These are phyloP conservation scores for Hippocampus comes DNA, from an alignment of 2,113 vertebrate species.

Conservation along the genomic window DNA sequence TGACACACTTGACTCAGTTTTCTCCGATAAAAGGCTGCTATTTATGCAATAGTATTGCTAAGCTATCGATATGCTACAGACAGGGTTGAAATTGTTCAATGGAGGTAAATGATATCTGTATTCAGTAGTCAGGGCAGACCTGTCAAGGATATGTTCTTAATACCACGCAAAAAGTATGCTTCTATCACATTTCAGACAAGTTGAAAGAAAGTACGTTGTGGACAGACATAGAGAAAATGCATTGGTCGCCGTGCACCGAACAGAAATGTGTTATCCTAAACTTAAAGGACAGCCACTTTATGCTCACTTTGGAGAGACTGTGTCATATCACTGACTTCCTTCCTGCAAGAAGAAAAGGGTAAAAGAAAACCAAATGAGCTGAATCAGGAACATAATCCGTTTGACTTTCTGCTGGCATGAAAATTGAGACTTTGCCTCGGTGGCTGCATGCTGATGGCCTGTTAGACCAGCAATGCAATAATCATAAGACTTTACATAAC, in stretches of 20 bases:
- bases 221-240: conserved; percentile 36
- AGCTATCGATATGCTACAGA: too few relatives aligned
- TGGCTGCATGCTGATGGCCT: background rate
- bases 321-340: conserved; percentile 19
- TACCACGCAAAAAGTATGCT: too few relatives aligned
- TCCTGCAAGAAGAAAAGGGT: conserved; percentile 35
- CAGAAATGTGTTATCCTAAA: conserved; percentile 15
- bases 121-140: too few relatives aligned
- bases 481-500: conserved; percentile 9
- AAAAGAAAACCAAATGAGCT: conserved; percentile 7
- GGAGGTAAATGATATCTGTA: too few relatives aligned
- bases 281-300: conserved; percentile 8
- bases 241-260: conserved; percentile 20
- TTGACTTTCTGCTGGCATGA: conserved; percentile 24
- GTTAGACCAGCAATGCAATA: conserved; percentile 1
- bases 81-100: too few relatives aligned
- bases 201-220: background rate
- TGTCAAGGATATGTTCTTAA: too few relatives aligned
- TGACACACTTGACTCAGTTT: too few relatives aligned
- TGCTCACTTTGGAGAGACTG: conserved; percentile 21
- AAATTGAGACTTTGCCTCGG: conserved; percentile 4
- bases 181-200: too few relatives aligned
- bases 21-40: too few relatives aligned
- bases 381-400: conserved; percentile 5
- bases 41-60: too few relatives aligned